Base-by-base conservation (phyloP, 2,797 vertebrate species). In the Gallinago solitaria region DNA sequence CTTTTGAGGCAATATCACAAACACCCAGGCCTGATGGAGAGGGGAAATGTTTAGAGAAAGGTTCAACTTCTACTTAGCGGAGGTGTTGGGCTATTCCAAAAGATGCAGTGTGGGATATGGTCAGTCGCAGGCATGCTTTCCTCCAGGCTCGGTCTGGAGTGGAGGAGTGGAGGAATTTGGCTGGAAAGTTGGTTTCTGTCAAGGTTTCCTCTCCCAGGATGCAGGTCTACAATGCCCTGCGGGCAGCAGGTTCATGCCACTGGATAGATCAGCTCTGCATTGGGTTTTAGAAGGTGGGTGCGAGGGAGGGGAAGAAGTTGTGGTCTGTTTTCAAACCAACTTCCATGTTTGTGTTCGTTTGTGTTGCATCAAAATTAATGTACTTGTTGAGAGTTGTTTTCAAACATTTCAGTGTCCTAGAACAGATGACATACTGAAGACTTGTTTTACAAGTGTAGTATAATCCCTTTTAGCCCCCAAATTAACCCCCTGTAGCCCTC, bases 131-230 rank as follows among this genome's bases (percentile, higher is more conserved):
- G 21, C 4, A 2, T 45, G 69, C 68, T 39, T 39, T 39, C 37
- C 8, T 3, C 23, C 28, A 7, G 78, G 32, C 69, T 90, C 73
- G 23, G 50, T 51, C 50, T 81, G 67, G 56, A 86, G 47, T 77
- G 70, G 69, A 94, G 67, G 56, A 86, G 47, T 77, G 70, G 69
- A 94, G 84, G 65, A 92, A 64, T 84, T 80, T 83, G 47, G 30
- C 54, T 77, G 67, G 68, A 89, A 94, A 83, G 63, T 37, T 84
- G 19, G 30, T 74, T 95, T 60, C 87, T 90, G 37, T 86, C 51
- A 68, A 76, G 39, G 28, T 69, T 81, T 85, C 59, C 20, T 97
- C 86, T 95, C 76, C 76, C 78, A 83, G 92, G 88, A 96, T 94
- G 75, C 71, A 61, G 41, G 6, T 73, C 69, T 82, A 84, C 92